Evolutionary conservation across 2,113 vertebrate species (phyloP), one percentile per base, ranked within the genome.

Genomic region (Manacus vitellinus): DNA sequence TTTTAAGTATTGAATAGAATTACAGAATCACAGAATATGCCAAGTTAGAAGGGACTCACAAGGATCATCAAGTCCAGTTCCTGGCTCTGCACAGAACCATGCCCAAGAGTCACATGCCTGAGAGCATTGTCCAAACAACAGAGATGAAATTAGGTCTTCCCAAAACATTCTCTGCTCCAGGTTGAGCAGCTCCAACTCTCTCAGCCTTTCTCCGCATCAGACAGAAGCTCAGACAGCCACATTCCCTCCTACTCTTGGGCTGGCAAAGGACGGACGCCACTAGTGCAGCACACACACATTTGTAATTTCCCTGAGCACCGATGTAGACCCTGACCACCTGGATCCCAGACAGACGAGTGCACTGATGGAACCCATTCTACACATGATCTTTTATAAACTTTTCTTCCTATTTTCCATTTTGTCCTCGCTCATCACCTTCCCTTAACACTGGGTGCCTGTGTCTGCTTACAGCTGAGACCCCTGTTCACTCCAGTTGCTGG

Each of bases 271-370:
- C 55, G 39, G 44, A 78, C 28, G 12, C 54, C 39, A 70, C 33
- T 20, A 52, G 10, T 33, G 47, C 33, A 70, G 28, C 12, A 54
- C 39, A 62, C 0, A 2, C 4, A 65, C 5, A 18, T 47, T 49
- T 5, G 2, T 1, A 3, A 14, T 22, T 74, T 2, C 7, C 59
- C 28, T 14, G 6, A 41, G 10, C 16, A 58, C 16, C 0, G 1
- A 5, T 13, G 41, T 3, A 4, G 20, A n/a, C 12, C 10, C 15
- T 56, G 25, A 31, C 5, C 8, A 6, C 12, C 19, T 4, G 1
- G 9, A 56, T 39, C 12, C 51, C 25, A 66, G 30, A 19, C 27
- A 55, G n/a, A 12, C 2, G 39, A 47, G 10, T 39, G 27, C 33
- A 55, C 49, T 37, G 22, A 37, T 14, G 0, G 3, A 7, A 8